Percentiles rank a stretch among this genome's conserved stretches.
Conservation (phyloP, 2,797 vertebrate genomes). For the Typhlichthys eigenmanni region DNA sequence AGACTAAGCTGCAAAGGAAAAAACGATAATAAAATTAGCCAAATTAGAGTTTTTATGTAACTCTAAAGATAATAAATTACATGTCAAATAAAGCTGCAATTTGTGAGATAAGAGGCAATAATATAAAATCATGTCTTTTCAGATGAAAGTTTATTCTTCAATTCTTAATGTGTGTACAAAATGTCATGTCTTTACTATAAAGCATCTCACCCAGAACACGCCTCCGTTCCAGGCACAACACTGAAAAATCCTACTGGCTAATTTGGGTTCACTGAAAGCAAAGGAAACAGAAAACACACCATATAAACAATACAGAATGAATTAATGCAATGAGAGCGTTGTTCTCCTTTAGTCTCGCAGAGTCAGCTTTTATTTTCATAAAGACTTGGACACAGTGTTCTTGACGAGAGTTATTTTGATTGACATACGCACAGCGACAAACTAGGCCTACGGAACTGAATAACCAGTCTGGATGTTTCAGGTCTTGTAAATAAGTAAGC, state of each 20-base stretch:
- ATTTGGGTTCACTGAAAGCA: constrained; percentile 87
- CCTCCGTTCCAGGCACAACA: constrained; percentile 99
- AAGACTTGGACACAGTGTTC: too few relatives aligned
- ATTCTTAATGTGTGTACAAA: not conserved
- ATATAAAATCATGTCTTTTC: not conserved
- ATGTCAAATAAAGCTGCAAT: not conserved
- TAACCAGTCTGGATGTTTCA: too few relatives aligned
- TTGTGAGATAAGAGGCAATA: not conserved
- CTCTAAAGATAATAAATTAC: not conserved
- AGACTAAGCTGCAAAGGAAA: constrained; percentile 86
- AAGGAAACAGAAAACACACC: constrained; percentile 2
- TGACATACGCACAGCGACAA: too few relatives aligned
- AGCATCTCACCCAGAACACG: constrained; percentile 89
- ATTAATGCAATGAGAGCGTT: not conserved
- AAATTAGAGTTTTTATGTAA: not conserved
- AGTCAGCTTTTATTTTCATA: not conserved
- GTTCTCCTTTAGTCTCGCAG: not conserved
- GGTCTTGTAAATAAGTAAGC: too few relatives aligned
- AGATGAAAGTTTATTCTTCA: too few relatives aligned
- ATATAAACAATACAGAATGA: not conserved
- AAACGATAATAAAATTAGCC: not conserved
- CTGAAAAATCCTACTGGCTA: constrained; percentile 94
- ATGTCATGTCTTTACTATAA: not conserved
- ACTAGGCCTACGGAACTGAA: too few relatives aligned
- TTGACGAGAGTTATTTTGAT: too few relatives aligned